A percentile compares a stretch with the other conserved stretches of the same genome.
phyloP scores from a whole-genome alignment of 2,888 invertebrate genomes.

The Timema podura region DNA sequence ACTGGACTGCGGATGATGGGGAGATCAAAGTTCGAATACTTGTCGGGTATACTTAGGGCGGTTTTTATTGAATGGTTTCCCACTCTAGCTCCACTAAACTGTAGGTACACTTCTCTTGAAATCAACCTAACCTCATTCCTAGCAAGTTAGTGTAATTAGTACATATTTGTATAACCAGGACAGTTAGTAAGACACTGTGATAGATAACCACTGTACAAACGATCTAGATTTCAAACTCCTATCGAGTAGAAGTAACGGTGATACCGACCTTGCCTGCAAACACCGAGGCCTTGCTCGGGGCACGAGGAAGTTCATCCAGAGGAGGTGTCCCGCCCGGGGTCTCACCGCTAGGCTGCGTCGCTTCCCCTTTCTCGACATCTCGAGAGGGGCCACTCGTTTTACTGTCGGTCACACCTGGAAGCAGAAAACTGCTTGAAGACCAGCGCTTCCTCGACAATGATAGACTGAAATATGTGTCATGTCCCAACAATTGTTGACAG shows the following conservation, averaged over 20 bases:
- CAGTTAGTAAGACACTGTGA: not conserved
- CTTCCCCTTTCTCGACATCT: conserved; percentile 48
- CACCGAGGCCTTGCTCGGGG: conserved; percentile 51
- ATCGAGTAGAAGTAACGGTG: not conserved
- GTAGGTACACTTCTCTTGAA: no score
- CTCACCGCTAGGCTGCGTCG: conserved; percentile 37
- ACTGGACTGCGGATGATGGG: no score
- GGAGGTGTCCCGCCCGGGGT: conserved; percentile 34
- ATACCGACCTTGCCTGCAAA: conserved; percentile 39
- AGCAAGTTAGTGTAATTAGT: not conserved
- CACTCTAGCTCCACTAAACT: no score
- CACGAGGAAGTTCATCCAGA: conserved; percentile 50
- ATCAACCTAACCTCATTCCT: not conserved
- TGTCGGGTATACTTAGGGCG: no score
- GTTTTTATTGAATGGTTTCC: no score
- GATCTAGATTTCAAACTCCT: no score
- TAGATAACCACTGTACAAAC: not conserved
- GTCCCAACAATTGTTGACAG: no score
- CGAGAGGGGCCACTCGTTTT: conserved; percentile 42
- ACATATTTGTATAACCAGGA: not conserved
- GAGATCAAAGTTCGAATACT: no score
- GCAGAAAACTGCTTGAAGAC: no score
- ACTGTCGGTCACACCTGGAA: conserved; percentile 45
- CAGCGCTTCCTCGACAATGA: no score
- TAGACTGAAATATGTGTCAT: no score